A percentile compares a stretch with the other conserved stretches of the same genome.
Evolutionary conservation across 2,888 invertebrate genomes (phyloP).

Genomic region (Eupithecia pulchellata): DNA sequence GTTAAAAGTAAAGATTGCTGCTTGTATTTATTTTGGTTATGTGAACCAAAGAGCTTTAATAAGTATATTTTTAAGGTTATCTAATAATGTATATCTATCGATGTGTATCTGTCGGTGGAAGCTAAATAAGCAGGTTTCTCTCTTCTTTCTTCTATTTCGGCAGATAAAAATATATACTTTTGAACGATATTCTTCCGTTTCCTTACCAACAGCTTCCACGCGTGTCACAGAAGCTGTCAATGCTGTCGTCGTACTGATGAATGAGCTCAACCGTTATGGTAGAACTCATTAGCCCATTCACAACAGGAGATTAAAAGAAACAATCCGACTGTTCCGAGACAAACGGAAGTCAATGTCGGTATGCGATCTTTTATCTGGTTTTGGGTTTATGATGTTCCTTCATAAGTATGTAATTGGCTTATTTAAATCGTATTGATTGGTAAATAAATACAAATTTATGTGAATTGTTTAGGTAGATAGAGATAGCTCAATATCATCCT

Average conservation of each 20-base stretch:
- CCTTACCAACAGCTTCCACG: constrained; percentile 45
- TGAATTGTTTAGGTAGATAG: background rate
- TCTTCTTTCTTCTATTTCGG: background rate
- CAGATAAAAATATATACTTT: background rate
- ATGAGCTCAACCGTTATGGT: constrained; percentile 77
- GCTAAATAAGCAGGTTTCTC: no score
- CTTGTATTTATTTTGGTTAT: no score
- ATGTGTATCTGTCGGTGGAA: no score
- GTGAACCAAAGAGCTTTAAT: no score
- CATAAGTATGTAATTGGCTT: no score
- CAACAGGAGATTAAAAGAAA: constrained; percentile 76
- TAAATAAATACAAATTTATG: no score
- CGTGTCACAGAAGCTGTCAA: constrained; percentile 78
- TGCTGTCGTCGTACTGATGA: constrained; percentile 82
- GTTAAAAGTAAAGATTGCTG: background rate
- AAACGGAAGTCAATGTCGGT: constrained; percentile 73
- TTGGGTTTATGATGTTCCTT: constrained; percentile 6
- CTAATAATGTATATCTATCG: no score
- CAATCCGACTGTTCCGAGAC: constrained; percentile 69
- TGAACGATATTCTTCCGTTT: constrained; percentile 18
- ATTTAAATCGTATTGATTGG: no score
- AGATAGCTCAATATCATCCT: background rate
- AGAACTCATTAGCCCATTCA: constrained; percentile 77
- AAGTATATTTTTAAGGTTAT: no score
- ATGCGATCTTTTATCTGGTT: constrained; percentile 41